phyloP scores from a whole-genome alignment of 1,140 invertebrate species.

The Nomia melanderi region DNA sequence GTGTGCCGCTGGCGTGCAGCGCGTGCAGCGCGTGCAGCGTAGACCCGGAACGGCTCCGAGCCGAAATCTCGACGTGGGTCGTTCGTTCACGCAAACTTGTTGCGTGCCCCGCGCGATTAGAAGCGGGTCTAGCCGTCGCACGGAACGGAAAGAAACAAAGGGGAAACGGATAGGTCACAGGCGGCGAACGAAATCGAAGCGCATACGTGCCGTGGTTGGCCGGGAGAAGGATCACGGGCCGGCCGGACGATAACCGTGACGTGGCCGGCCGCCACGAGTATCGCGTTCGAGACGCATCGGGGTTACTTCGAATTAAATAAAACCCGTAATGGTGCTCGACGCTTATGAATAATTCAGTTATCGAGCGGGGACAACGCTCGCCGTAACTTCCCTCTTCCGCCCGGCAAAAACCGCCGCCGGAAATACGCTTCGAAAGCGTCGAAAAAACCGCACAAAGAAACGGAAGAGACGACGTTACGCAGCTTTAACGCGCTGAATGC shows the following conservation, averaged over 20 bases:
- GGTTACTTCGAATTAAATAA: slow-evolving; percentile 40
- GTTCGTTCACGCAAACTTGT: slow-evolving; percentile 58
- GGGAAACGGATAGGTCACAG: background rate
- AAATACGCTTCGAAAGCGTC: background rate
- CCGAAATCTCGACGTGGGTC: slow-evolving; percentile 15
- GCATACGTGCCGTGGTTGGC: background rate
- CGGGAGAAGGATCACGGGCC: background rate
- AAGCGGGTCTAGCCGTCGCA: slow-evolving; percentile 8
- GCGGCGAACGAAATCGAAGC: background rate
- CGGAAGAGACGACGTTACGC: too few relatives aligned
- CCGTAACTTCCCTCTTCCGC: background rate
- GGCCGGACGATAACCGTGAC: background rate
- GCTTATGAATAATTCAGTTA: slow-evolving; percentile 46
- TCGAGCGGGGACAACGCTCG: slow-evolving; percentile 6
- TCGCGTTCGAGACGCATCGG: slow-evolving; percentile 15
- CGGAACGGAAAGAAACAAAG: background rate
- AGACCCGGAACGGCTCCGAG: background rate
- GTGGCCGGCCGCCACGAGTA: background rate
- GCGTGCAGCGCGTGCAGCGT: too few relatives aligned
- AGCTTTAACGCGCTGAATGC: too few relatives aligned
- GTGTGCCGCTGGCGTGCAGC: too few relatives aligned
- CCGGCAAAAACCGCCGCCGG: slow-evolving; percentile 7
- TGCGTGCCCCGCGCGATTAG: slow-evolving; percentile 55
- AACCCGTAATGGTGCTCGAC: slow-evolving; percentile 12
- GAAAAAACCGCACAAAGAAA: background rate